These are phyloP conservation scores for Netelia melanura DNA, from an alignment of 2,888 invertebrate species.

Conservation along the genomic window DNA sequence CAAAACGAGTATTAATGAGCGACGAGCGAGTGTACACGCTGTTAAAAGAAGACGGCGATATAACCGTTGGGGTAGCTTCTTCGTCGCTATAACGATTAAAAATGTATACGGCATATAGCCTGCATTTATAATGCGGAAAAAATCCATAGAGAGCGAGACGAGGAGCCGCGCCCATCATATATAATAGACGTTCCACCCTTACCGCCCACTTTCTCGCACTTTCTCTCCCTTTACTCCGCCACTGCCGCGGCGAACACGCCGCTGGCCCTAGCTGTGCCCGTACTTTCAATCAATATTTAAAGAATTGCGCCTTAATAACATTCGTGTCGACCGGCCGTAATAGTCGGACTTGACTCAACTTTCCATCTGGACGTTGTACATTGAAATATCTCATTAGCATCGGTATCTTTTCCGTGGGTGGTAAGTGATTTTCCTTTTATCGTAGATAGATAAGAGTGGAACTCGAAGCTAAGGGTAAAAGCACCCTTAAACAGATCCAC, in stretches of 20 bases:
- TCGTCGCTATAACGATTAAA: slow-evolving; percentile 72
- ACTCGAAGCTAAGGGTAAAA: no score
- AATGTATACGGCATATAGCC: slow-evolving; percentile 73
- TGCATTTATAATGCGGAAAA: slow-evolving; percentile 81
- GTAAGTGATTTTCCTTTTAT: neutral
- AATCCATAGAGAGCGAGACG: slow-evolving; percentile 82
- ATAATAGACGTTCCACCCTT: slow-evolving; percentile 81
- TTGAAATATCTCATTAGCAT: slow-evolving; percentile 19
- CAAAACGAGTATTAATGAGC: neutral
- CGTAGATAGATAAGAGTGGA: neutral
- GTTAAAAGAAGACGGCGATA: slow-evolving; percentile 15
- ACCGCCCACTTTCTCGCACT: slow-evolving; percentile 77
- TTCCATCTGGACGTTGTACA: slow-evolving; percentile 52
- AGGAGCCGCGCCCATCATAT: slow-evolving; percentile 83
- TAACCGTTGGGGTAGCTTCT: slow-evolving; percentile 47
- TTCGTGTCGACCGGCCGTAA: slow-evolving; percentile 75
- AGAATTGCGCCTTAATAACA: slow-evolving; percentile 84
- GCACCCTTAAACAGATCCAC: no score
- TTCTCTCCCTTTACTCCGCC: slow-evolving; percentile 74
- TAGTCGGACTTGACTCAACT: slow-evolving; percentile 67
- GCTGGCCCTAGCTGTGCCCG: slow-evolving; percentile 68
- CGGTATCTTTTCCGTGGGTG: neutral
- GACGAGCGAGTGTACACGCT: neutral
- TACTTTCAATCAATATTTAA: slow-evolving; percentile 84
- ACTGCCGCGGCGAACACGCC: slow-evolving; percentile 67